Percentiles rank a stretch among this genome's conserved stretches.
These are phyloP conservation scores for Ptiloglossa arizonensis DNA, from an alignment of 1,140 invertebrate genomes.

Conservation along the genomic window DNA sequence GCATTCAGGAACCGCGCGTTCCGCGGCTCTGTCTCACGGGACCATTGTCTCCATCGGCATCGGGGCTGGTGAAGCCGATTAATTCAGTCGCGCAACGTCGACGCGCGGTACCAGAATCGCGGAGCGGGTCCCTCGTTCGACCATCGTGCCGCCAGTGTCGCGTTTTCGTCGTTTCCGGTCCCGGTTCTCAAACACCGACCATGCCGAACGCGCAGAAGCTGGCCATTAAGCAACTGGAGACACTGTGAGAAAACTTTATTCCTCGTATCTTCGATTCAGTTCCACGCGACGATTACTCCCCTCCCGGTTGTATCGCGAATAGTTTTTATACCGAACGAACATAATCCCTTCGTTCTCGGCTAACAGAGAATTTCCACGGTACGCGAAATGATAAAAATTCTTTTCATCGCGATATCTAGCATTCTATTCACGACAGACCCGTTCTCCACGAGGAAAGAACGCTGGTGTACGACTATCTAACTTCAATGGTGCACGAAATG, in stretches of 20 bases:
- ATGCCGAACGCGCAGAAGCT: conserved; percentile 46
- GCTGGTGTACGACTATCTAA: no score
- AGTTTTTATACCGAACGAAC: no score
- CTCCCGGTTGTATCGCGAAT: no score
- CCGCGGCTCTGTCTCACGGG: conserved; percentile 37
- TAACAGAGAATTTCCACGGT: no score
- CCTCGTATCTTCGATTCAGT: no score
- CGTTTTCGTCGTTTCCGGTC: neutral
- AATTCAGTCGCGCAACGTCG: conserved; percentile 21
- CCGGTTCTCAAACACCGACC: neutral
- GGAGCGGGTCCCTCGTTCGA: neutral
- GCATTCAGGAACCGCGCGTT: conserved; percentile 45
- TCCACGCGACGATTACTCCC: no score
- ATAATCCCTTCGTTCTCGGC: no score
- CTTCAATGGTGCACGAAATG: no score
- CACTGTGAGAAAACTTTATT: conserved; percentile 41
- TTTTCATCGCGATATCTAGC: no score
- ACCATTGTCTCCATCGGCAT: conserved; percentile 46
- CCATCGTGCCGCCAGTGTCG: neutral
- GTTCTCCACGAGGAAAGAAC: no score
- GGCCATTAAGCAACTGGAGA: conserved; percentile 34
- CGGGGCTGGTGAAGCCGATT: conserved; percentile 2
- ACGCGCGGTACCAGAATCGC: conserved; percentile 15
- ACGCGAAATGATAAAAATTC: no score
- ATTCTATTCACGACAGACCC: no score